phyloP scores from a whole-genome alignment of 2,113 vertebrate species.

The Bos indicus region DNA sequence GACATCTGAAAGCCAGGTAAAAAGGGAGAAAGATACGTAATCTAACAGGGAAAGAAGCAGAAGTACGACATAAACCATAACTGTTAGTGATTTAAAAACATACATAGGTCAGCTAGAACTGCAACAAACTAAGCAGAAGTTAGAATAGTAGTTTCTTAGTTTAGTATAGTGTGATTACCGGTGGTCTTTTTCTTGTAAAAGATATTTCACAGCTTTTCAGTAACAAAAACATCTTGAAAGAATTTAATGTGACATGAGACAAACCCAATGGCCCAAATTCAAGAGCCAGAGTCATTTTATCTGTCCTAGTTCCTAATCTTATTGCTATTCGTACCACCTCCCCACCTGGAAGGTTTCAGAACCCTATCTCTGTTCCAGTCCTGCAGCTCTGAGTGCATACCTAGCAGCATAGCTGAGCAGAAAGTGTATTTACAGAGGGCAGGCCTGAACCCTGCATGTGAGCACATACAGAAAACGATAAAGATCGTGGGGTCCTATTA shows the following conservation, averaged over 20 bases:
- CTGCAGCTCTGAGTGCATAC: not conserved
- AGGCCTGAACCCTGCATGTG: slow-evolving; percentile 75
- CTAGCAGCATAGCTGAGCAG: slow-evolving; percentile 40
- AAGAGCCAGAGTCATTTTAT: slow-evolving; percentile 42
- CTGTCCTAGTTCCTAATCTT: not conserved
- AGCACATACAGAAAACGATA: slow-evolving; percentile 76
- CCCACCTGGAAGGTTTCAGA: not conserved
- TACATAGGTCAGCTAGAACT: not conserved
- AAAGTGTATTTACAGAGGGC: slow-evolving; percentile 76
- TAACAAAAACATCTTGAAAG: not conserved
- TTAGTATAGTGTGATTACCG: not conserved
- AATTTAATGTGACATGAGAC: not conserved
- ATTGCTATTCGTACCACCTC: not conserved
- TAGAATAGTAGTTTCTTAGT: not conserved
- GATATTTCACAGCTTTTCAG: not conserved
- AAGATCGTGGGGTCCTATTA: slow-evolving; percentile 78
- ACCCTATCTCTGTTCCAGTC: not conserved
- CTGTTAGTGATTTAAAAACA: not conserved
- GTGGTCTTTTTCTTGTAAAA: not conserved
- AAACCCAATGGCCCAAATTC: not conserved
- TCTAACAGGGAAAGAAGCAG: not conserved
- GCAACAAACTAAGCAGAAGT: not conserved
- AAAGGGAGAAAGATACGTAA: not conserved
- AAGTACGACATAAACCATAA: not conserved
- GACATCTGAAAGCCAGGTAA: not conserved